Conservation (phyloP, 2,888 invertebrate genomes). For the Pristionchus japonicus region DNA sequence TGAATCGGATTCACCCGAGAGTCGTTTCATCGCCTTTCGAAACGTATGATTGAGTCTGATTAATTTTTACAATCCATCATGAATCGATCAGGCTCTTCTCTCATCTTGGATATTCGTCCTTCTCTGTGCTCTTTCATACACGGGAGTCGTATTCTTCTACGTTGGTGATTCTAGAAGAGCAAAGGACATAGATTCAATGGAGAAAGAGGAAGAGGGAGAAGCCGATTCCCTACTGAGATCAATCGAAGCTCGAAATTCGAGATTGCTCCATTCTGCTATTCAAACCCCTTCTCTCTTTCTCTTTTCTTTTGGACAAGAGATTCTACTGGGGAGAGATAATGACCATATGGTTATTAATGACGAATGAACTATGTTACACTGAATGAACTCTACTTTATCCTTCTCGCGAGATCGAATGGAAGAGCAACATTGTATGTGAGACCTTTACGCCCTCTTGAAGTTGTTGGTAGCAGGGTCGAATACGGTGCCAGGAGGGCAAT, state of each 20-base stretch:
- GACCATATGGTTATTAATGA: background rate
- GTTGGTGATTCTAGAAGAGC: background rate
- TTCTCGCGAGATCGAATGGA: no score
- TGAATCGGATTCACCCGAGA: background rate
- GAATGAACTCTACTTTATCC: no score
- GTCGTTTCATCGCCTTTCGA: background rate
- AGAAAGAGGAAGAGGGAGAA: background rate
- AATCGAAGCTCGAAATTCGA: slow-evolving; percentile 11
- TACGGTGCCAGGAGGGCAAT: slow-evolving; percentile 36
- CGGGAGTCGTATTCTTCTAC: background rate
- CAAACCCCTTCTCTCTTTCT: background rate
- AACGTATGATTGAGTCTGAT: background rate
- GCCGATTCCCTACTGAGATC: background rate
- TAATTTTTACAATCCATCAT: background rate
- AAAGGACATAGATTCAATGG: background rate
- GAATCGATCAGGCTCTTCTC: slow-evolving; percentile 8
- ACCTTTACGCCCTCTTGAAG: background rate
- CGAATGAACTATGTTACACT: background rate
- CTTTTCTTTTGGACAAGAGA: slow-evolving; percentile 14
- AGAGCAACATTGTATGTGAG: no score
- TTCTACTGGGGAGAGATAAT: background rate
- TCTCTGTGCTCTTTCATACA: background rate
- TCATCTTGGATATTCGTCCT: background rate
- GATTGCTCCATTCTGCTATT: background rate
- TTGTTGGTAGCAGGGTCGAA: slow-evolving; percentile 44